These are phyloP conservation scores for Noctua fimbriata DNA, from an alignment of 2,888 invertebrate genomes.

Conservation along the genomic window DNA sequence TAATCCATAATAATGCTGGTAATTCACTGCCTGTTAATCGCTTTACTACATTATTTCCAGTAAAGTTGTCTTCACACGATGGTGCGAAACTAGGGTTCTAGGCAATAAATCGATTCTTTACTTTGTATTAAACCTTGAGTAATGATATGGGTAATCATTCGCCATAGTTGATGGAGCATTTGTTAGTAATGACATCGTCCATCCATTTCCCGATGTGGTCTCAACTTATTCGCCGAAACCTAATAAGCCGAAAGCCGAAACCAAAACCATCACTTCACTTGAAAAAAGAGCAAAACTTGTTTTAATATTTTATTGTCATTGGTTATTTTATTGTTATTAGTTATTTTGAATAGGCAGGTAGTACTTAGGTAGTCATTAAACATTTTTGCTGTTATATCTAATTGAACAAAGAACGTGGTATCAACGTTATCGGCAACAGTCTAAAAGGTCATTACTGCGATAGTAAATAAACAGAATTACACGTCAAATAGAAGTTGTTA, in stretches of 20 bases:
- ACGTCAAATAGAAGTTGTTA: constrained; percentile 58
- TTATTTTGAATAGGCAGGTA: background rate
- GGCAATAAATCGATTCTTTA: constrained; percentile 14
- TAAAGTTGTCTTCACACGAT: background rate
- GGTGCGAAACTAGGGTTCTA: constrained; percentile 19
- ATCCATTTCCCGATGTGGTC: background rate
- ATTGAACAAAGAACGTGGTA: constrained; percentile 33
- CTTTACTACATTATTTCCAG: constrained; percentile 7
- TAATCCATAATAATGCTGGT: constrained; percentile 21
- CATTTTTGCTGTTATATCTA: constrained; percentile 4
- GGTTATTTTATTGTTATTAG: background rate
- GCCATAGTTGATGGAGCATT: background rate
- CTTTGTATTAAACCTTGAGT: constrained; percentile 10
- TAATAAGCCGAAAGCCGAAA: constrained; percentile 8
- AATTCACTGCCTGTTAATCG: constrained; percentile 8
- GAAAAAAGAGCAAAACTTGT: background rate
- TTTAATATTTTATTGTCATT: background rate
- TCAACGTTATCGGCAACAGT: constrained; percentile 38
- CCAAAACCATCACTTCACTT: background rate
- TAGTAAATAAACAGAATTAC: constrained; percentile 47
- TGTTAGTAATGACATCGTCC: constrained; percentile 2
- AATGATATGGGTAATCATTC: constrained; percentile 10
- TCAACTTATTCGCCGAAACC: constrained; percentile 22
- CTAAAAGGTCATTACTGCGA: constrained; percentile 55
- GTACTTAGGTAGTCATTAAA: constrained; percentile 13